Conservation (phyloP, 2,888 invertebrate species). For the Nomada ferruginata region DNA sequence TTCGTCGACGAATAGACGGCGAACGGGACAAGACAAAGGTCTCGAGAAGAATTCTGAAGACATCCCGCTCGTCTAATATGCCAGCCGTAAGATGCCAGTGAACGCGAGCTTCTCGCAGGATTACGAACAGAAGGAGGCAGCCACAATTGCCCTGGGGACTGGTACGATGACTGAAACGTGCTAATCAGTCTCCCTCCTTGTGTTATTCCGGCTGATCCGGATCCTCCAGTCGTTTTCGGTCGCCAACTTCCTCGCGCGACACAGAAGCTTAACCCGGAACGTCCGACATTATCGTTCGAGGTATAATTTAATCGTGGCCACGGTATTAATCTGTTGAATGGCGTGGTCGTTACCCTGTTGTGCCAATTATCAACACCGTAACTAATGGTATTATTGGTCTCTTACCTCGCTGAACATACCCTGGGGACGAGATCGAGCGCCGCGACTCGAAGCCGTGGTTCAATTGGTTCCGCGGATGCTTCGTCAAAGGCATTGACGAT, state of each 20-base stretch:
- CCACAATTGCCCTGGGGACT: constrained; percentile 66
- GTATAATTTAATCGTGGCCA: constrained; percentile 1
- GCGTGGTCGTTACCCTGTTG: constrained; percentile 39
- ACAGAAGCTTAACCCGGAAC: constrained; percentile 18
- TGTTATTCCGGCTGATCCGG: constrained; percentile 59
- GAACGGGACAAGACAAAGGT: constrained; percentile 52
- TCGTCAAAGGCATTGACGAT: constrained; percentile 43
- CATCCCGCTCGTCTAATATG: constrained; percentile 50
- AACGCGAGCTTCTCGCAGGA: constrained; percentile 42
- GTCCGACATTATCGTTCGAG: neutral
- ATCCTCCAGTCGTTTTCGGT: constrained; percentile 43
- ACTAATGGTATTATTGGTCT: constrained; percentile 57
- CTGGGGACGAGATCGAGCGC: constrained; percentile 23
- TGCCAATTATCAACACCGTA: constrained; percentile 56
- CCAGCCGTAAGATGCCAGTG: constrained; percentile 41
- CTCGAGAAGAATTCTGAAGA: constrained; percentile 33
- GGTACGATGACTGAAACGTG: constrained; percentile 62
- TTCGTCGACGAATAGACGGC: constrained; percentile 33
- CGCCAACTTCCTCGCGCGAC: neutral
- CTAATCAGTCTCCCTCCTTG: constrained; percentile 70
- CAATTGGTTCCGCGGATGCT: constrained; percentile 19
- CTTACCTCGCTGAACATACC: constrained; percentile 42
- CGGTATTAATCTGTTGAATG: constrained; percentile 35
- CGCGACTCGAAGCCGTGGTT: constrained; percentile 14
- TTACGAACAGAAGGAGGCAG: constrained; percentile 56